phyloP scores from a whole-genome alignment of 2,797 vertebrate species.

The Enteromius unitaeniatus region DNA sequence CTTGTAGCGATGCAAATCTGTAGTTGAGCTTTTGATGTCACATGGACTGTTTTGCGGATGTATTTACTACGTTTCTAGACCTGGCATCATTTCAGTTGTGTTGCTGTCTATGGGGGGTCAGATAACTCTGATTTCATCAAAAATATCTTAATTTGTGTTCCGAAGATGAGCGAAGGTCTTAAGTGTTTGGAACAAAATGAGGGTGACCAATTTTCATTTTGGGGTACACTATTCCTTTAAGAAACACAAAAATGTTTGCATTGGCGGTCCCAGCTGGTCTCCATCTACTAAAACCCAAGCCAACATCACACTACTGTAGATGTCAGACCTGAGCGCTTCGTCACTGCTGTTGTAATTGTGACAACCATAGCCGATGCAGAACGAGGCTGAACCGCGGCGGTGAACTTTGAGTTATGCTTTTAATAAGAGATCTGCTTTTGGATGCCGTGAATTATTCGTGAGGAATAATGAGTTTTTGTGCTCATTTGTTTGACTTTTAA shows the following conservation, averaged over 20 bases:
- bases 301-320: not conserved
- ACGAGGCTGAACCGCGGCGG: constrained; percentile 2
- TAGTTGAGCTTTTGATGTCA: too few species aligned
- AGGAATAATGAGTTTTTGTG: constrained; percentile 47
- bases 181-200: too few species aligned
- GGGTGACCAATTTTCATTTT: too few species aligned
- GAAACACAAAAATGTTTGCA: not conserved
- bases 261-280: not conserved
- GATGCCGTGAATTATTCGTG: constrained; percentile 45
- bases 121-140: too few species aligned
- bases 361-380: constrained; percentile 37
- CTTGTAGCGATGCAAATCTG: too few species aligned
- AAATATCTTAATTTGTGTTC: too few species aligned
- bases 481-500: constrained; percentile 54
- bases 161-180: too few species aligned
- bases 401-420: constrained; percentile 49
- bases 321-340: constrained; percentile 37
- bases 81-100: too few species aligned
- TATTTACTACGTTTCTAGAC: too few species aligned
- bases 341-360: constrained; percentile 41
- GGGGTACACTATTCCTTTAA: too few species aligned
- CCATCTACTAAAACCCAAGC: not conserved
- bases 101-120: too few species aligned
- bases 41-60: too few species aligned
- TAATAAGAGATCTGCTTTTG: constrained; percentile 49